Percentiles rank a stretch among this genome's conserved stretches.
Evolutionary conservation across 2,113 vertebrate species (phyloP).

Genomic region (Galemys pyrenaicus): DNA sequence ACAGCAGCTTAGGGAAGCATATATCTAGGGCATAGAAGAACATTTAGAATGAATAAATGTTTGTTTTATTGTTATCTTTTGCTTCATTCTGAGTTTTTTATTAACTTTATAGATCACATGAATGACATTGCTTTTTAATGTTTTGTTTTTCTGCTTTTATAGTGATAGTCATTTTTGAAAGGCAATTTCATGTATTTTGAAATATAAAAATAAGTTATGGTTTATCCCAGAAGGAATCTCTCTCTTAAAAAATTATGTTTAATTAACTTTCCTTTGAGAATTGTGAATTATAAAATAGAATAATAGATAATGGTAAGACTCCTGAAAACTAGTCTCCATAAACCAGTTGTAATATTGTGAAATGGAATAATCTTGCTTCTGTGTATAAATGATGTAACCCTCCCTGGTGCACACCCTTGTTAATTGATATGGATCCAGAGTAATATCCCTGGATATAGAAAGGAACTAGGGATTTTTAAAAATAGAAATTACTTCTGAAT

Average conservation of each 20-base stretch:
- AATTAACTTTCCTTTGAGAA: constrained; percentile 71
- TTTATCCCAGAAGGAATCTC: constrained; percentile 56
- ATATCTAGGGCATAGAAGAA: not conserved
- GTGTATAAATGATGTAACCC: not conserved
- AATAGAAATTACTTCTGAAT: constrained; percentile 27
- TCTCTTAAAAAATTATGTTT: constrained; percentile 70
- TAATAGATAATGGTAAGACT: not conserved
- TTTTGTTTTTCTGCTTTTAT: not conserved
- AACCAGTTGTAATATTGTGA: constrained; percentile 1
- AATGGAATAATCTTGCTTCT: not conserved
- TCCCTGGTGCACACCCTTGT: not conserved
- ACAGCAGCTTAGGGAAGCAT: not conserved
- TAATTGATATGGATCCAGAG: constrained; percentile 1
- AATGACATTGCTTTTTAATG: not conserved
- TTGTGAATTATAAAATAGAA: constrained; percentile 1
- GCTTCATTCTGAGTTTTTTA: not conserved
- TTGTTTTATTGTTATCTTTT: not conserved
- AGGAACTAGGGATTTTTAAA: not conserved
- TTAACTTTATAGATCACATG: not conserved
- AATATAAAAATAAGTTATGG: not conserved
- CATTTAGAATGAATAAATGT: not conserved
- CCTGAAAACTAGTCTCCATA: not conserved
- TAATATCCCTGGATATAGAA: not conserved
- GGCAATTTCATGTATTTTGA: constrained; percentile 7
- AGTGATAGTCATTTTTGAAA: not conserved